Base-by-base conservation (phyloP, 1,140 invertebrate genomes). In the Psix sp. region DNA sequence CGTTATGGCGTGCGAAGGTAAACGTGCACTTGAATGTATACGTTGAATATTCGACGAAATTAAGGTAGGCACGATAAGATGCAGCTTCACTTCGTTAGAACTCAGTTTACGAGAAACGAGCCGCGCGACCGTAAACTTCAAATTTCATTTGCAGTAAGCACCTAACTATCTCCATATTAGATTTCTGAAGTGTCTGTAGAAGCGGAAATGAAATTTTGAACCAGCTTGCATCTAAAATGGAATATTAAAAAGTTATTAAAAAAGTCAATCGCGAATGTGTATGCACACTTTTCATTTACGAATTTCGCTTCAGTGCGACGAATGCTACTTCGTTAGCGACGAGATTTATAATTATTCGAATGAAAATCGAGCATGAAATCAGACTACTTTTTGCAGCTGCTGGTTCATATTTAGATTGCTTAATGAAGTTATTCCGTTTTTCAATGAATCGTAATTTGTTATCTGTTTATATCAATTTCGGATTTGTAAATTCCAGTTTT, bases 121-220 rank as follows among this genome's bases (percentile, higher is more conserved):
- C 74, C 67, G 43, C 67, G 59, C 57, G 31, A 72, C 74, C 67
- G 74, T 59, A 67, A 72, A 68, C 74, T 76, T 76, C 67, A 60
- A 76, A 72, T 72, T 68, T 63, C 67, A 76, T 76, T 76, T 67
- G 42, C 4, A 63, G 74, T 71, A 76, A 70, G 66, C 66, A 75
- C 66, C 73, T 71, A 76, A 76, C 73, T 76, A 71, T 70, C 65
- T 66, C 66, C 54, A 66, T 71, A 76, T 76, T 76, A 63, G 60
- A 76, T 76, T 76, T 66, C 65, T 63, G 36, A 67, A 76, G 73
- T 76, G 73, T 70, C 60, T 76, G 51, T 62, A 57, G 16, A 21
- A 57, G 54, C 48, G 73, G 66, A 70, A 75, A 70, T 63, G 63
- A 63, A 68, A 65, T 74, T 74, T 74, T 42, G 38, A 65, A 63